Base-by-base conservation (phyloP, 2,888 invertebrate species). In the Drosophila kambysellisi region DNA sequence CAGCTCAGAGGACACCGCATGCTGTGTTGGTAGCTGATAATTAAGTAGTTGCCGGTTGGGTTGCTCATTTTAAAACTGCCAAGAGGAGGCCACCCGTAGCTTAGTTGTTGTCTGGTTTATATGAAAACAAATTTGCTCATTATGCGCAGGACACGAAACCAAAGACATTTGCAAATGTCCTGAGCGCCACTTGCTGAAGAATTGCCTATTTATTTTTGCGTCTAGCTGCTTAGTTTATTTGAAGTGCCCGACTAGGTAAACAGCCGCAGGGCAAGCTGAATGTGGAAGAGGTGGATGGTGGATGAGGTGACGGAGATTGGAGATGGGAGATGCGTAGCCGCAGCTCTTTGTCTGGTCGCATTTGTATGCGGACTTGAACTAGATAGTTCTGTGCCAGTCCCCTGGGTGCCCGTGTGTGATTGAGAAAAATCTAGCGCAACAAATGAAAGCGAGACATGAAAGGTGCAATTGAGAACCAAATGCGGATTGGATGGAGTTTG, bases 341-440 rank as follows among this genome's bases (percentile, higher is more conserved):
- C 48, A 51, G 61, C 54, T 62, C 51, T 76, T 66, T 72, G 52
- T 74, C 52, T 67, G 64, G 57, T 69, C 32, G 70, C 74, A 85
- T 82, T 82, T 80, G 75, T 78, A 69, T 79, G 67, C 74, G 63
- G 54, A 71, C 74, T 84, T 77, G 71, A 82, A 89, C 85, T 89
- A 89, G 25, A 56, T 56, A 56, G 88, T 89, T 87, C 75, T 59
- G 46, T 72, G 70, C 68, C 56, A 56, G 59, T 74, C 78, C 79
- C 76, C 46, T 37, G 77, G 67, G 81, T 54, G 73, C 32, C 68
- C 20, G 77, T 77, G 63, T 87, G 78, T 75, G 79, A 88, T 77
- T 84, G 84, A 86, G 90, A 91, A 91, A 88, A 89, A 89, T 91
- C 89, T 91, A 73, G 90, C 91, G 90, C 91, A 90, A 91, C 89